Evolutionary conservation across 1,140 invertebrate genomes (phyloP).

Genomic region (Pemphigus obesinymphae): DNA sequence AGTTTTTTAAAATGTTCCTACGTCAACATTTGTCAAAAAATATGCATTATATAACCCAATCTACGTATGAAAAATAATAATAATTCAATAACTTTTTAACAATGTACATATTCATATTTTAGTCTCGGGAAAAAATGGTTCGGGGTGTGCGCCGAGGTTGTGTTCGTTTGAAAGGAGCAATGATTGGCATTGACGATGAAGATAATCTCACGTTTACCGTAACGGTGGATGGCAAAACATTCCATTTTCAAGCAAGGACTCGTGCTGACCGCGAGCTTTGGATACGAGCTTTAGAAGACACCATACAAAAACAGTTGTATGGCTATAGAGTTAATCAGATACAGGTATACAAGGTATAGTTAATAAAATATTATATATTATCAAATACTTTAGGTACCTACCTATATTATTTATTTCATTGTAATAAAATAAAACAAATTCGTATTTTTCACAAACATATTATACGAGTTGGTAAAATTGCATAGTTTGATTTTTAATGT

Average conservation of each 20-base stretch:
- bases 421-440: too few relatives aligned
- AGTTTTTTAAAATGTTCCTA: too few relatives aligned
- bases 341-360: too few relatives aligned
- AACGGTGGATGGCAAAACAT: constrained; percentile 96
- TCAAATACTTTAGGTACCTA: too few relatives aligned
- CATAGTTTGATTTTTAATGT: too few relatives aligned
- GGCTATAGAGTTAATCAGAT: constrained; percentile 48
- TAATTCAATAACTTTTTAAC: neutral
- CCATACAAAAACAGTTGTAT: constrained; percentile 77
- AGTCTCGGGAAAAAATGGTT: constrained; percentile 99
- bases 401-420: too few relatives aligned
- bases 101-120: constrained; percentile 52
- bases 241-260: constrained; percentile 94
- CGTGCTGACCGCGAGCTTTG: constrained; percentile 90
- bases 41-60: too few relatives aligned
- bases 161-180: constrained; percentile 85
- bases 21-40: too few relatives aligned
- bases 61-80: too few relatives aligned
- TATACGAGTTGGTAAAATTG: too few relatives aligned
- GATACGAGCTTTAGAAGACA: constrained; percentile 90
- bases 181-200: constrained; percentile 98
- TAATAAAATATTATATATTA: too few relatives aligned
- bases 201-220: constrained; percentile 99
- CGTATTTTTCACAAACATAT: too few relatives aligned
- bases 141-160: constrained; percentile 91